phyloP scores from a whole-genome alignment of 2,113 vertebrate genomes.

The Cardinalis cardinalis region DNA sequence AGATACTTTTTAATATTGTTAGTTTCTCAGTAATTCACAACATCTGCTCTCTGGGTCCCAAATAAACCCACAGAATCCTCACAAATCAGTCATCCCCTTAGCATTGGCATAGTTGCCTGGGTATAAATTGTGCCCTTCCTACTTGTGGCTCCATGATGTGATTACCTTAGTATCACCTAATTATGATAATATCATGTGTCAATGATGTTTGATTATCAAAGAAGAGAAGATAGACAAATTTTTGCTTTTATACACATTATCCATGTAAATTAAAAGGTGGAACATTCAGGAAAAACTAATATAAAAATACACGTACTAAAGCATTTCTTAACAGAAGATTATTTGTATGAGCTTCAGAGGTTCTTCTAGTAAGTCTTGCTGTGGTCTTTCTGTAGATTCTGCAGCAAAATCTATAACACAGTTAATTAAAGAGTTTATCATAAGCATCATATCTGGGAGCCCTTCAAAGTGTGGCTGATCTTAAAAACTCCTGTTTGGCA shows the following conservation, averaged over 20 bases:
- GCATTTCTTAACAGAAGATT: not conserved
- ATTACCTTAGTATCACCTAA: not conserved
- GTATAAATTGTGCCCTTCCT: not conserved
- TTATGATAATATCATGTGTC: not conserved
- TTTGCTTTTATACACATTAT: not conserved
- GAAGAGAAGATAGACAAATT: not conserved
- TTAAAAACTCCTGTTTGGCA: constrained; percentile 70
- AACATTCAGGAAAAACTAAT: not conserved
- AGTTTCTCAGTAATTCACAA: not conserved
- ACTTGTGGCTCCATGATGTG: not conserved
- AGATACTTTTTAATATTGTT: not conserved
- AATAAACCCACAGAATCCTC: not conserved
- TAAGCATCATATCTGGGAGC: constrained; percentile 38
- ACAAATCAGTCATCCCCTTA: not conserved
- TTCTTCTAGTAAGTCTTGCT: not conserved
- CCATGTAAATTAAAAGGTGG: not conserved
- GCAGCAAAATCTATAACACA: not conserved
- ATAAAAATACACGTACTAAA: not conserved
- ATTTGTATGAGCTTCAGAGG: not conserved
- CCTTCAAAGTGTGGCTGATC: constrained; percentile 45
- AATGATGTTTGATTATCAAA: not conserved
- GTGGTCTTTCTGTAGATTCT: not conserved
- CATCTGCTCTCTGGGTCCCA: not conserved
- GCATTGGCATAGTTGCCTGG: not conserved
- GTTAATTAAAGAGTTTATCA: constrained; percentile 5